Conservation (phyloP, 2,797 vertebrate genomes). For the Poliocrania exsul region DNA sequence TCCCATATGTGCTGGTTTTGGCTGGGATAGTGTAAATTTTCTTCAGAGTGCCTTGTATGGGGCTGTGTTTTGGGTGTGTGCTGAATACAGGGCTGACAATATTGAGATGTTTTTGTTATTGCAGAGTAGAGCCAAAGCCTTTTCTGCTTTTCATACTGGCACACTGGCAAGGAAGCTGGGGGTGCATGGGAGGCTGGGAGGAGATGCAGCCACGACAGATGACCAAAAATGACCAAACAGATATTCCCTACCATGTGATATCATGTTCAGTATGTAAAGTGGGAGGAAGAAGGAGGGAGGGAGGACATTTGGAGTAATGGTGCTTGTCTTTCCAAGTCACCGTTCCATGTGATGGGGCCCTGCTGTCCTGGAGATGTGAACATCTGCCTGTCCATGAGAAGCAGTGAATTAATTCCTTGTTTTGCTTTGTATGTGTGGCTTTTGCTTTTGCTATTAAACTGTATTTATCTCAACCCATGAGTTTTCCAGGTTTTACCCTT, state of each 20-base stretch:
- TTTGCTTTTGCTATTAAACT: background rate
- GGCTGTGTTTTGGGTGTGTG: background rate
- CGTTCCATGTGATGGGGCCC: fast-evolving
- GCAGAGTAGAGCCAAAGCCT: background rate
- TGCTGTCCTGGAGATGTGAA: background rate
- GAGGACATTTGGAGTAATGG: background rate
- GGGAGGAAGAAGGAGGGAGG: background rate
- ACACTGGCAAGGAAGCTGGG: background rate
- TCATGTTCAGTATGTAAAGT: background rate
- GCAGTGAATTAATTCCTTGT: background rate
- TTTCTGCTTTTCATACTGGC: background rate
- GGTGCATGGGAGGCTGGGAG: no score
- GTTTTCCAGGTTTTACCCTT: background rate
- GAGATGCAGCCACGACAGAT: background rate
- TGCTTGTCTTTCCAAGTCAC: background rate
- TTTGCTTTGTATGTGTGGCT: background rate
- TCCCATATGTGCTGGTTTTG: background rate
- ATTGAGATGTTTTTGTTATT: background rate
- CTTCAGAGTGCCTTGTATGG: background rate
- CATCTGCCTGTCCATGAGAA: background rate
- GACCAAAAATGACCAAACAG: background rate
- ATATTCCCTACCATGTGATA: background rate
- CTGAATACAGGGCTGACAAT: background rate
- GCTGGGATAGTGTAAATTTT: background rate
- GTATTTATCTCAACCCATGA: background rate